Evolutionary conservation across 2,113 vertebrate genomes (phyloP).

Genomic region (Tragelaphus imberbis): DNA sequence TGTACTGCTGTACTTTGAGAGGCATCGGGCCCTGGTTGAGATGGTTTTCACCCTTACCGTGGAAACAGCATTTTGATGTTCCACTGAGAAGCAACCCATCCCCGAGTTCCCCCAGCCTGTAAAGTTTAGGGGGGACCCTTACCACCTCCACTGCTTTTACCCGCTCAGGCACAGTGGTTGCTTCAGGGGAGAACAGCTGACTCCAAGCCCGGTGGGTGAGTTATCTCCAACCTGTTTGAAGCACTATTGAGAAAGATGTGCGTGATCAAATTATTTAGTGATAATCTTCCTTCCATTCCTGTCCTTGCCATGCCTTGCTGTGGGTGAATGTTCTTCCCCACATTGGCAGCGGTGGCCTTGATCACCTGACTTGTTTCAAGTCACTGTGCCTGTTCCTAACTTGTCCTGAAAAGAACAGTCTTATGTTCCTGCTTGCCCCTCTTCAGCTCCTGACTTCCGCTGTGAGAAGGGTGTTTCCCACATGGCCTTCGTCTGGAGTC

Average conservation of each 20-base stretch:
- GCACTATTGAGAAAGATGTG: not conserved
- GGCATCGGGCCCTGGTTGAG: not conserved
- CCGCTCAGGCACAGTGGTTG: accelerated
- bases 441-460: not conserved
- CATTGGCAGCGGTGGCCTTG: accelerated
- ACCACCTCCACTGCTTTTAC: not conserved
- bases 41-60: not conserved
- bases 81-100: not conserved
- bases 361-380: not conserved
- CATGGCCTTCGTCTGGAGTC: not conserved
- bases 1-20: not conserved
- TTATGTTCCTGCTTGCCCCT: not conserved
- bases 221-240: not conserved
- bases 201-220: not conserved
- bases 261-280: not conserved
- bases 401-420: not conserved
- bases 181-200: not conserved
- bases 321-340: too few relatives aligned
- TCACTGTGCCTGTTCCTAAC: not conserved
- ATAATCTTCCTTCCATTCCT: too few relatives aligned
- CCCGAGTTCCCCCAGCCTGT: accelerated
- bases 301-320: not conserved
- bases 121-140: not conserved
- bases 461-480: not conserved
- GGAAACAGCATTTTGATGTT: not conserved